Percentiles rank a stretch among this genome's conserved stretches.
These are phyloP conservation scores for Arbacia lixula DNA, from an alignment of 53 echinoderm and acorn worm species.

Conservation along the genomic window DNA sequence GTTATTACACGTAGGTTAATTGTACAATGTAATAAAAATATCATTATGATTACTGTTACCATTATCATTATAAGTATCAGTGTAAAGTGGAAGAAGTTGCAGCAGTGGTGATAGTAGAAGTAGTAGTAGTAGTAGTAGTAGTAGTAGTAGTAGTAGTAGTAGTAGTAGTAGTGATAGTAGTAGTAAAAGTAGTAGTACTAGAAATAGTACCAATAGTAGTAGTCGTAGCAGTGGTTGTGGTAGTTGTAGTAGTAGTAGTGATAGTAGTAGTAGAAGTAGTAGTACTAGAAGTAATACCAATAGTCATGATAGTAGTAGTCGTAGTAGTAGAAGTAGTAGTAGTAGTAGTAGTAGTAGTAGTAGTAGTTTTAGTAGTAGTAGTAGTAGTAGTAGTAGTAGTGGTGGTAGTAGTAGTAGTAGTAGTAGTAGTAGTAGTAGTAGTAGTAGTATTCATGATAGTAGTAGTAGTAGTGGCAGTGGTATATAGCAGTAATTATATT, in stretches of 20 bases:
- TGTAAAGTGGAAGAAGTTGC: no score
- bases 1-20: no score
- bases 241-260: background rate
- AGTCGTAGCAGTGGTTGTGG: background rate
- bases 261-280: background rate
- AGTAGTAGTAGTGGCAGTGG: background rate
- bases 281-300: background rate
- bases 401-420: background rate
- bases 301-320: slow-evolving; percentile 18
- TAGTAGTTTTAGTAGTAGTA: slow-evolving; percentile 29
- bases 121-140: background rate
- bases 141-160: slow-evolving; percentile 43
- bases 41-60: no score
- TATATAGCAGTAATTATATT: background rate
- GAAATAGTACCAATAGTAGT: background rate
- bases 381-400: slow-evolving; percentile 1
- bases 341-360: background rate
- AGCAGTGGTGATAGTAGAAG: background rate
- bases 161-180: slow-evolving; percentile 1
- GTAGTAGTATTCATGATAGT: slow-evolving; percentile 1
- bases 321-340: background rate
- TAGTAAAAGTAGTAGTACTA: background rate
- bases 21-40: no score
- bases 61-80: no score
- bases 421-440: slow-evolving; percentile 33